These are phyloP conservation scores for Erethizon dorsatum DNA, from an alignment of 2,797 vertebrate genomes.

Conservation along the genomic window DNA sequence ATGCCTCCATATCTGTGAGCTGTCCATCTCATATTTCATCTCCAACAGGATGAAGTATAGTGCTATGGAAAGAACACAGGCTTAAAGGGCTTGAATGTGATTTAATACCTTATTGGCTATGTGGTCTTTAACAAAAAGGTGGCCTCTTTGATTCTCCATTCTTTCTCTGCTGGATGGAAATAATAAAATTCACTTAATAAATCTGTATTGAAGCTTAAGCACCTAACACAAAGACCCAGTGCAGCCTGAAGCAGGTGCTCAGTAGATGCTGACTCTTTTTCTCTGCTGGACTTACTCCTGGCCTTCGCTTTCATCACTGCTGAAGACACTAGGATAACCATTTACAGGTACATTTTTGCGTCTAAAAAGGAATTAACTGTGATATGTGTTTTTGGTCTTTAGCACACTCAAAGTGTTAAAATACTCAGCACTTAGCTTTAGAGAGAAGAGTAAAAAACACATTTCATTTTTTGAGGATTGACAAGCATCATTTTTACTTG, in stretches of 20 bases:
- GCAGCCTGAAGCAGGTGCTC: neutral
- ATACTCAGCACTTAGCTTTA: conserved; percentile 39
- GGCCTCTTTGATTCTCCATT: neutral
- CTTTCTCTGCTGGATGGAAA: conserved; percentile 20
- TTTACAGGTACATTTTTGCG: neutral
- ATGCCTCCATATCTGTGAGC: neutral
- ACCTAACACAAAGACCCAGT: neutral
- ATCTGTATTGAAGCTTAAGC: neutral
- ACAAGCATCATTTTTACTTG: neutral
- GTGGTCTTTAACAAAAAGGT: conserved; percentile 18
- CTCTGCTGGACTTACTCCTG: neutral
- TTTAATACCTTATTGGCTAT: conserved; percentile 9
- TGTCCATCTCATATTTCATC: neutral
- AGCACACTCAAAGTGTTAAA: conserved; percentile 10
- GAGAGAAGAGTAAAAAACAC: neutral
- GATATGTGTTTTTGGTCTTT: neutral
- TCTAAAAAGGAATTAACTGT: neutral
- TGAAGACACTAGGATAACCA: neutral
- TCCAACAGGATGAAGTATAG: neutral
- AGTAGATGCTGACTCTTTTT: neutral
- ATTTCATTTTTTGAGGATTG: conserved; percentile 47
- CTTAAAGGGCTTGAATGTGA: neutral
- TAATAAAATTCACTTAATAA: conserved; percentile 11
- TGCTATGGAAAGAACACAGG: neutral
- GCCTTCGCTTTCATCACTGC: neutral